Evolutionary conservation across 2,888 invertebrate genomes (phyloP).

Genomic region (Drosophila gaucha): DNA sequence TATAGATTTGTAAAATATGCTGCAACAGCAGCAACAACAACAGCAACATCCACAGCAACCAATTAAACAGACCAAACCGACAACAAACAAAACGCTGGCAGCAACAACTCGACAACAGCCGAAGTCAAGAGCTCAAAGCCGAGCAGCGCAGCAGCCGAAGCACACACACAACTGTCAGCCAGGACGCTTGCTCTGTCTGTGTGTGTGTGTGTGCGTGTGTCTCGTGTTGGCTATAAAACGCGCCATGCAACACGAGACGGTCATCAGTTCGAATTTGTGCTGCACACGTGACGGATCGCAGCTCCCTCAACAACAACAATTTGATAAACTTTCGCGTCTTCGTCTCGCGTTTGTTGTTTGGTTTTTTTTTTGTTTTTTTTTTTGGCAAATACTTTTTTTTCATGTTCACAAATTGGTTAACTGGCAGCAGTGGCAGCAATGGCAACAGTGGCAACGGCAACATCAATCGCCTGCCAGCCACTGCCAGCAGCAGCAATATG

Average conservation of each 20-base stretch:
- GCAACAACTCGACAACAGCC: conserved; percentile 27
- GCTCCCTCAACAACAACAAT: conserved; percentile 2
- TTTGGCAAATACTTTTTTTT: conserved; percentile 14
- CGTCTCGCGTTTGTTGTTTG: conserved; percentile 5
- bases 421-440: conserved; percentile 63
- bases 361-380: conserved; percentile 21
- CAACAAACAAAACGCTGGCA: conserved; percentile 45
- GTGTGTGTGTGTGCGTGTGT: background rate
- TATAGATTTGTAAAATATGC: conserved; percentile 16
- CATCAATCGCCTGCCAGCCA: conserved; percentile 14
- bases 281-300: conserved; percentile 69
- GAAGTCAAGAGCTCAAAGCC: conserved; percentile 20
- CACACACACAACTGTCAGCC: conserved; percentile 51
- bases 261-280: conserved; percentile 83
- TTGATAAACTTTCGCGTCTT: conserved; percentile 1
- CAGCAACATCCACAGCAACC: conserved; percentile 10
- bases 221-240: conserved; percentile 82
- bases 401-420: conserved; percentile 85
- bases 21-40: conserved; percentile 9
- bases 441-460: conserved; percentile 25
- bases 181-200: background rate
- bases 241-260: conserved; percentile 76
- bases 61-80: conserved; percentile 49
- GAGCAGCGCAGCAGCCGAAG: conserved; percentile 38
- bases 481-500: conserved; percentile 18